Conservation (phyloP, 2,113 vertebrate genomes). For the Camelus dromedarius region DNA sequence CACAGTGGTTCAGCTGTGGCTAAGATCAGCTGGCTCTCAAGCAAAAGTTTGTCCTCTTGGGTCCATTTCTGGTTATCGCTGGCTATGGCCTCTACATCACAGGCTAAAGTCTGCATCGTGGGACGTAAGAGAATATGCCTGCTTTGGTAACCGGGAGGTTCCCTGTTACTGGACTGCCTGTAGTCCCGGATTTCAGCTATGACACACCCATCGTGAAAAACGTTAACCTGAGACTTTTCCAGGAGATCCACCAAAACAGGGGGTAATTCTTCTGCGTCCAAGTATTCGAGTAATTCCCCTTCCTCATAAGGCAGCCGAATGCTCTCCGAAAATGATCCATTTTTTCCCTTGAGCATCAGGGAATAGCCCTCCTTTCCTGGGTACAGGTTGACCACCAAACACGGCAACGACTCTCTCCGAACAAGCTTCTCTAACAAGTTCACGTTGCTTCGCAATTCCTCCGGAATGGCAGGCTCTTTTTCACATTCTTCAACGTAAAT, state of each 20-base stretch:
- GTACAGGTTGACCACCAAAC: constrained; percentile 96
- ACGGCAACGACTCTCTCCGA: constrained; percentile 93
- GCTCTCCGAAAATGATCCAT: constrained; percentile 94
- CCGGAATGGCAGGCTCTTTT: constrained; percentile 93
- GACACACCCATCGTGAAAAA: constrained; percentile 97
- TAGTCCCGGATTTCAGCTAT: constrained; percentile 97
- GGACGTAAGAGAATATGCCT: constrained; percentile 94
- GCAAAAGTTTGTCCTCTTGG: constrained; percentile 95
- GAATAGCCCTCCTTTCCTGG: constrained; percentile 96
- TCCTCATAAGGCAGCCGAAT: constrained; percentile 94
- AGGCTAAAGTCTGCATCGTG: constrained; percentile 96
- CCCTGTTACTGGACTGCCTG: constrained; percentile 90
- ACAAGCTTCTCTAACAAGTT: constrained; percentile 97
- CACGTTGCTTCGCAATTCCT: constrained; percentile 95
- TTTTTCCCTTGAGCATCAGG: constrained; percentile 95
- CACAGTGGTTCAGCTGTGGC: constrained; percentile 96
- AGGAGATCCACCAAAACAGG: constrained; percentile 95
- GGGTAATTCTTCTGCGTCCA: constrained; percentile 95
- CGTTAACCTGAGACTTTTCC: constrained; percentile 95
- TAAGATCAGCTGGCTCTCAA: constrained; percentile 96
- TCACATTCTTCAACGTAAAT: constrained; percentile 97
- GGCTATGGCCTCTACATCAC: constrained; percentile 95
- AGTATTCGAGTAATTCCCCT: constrained; percentile 93
- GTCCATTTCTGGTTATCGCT: constrained; percentile 95
- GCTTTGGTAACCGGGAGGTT: constrained; percentile 92